Base-by-base conservation (phyloP, 1,140 invertebrate genomes). In the roundworm (Caenorhabditis elegans) region DNA sequence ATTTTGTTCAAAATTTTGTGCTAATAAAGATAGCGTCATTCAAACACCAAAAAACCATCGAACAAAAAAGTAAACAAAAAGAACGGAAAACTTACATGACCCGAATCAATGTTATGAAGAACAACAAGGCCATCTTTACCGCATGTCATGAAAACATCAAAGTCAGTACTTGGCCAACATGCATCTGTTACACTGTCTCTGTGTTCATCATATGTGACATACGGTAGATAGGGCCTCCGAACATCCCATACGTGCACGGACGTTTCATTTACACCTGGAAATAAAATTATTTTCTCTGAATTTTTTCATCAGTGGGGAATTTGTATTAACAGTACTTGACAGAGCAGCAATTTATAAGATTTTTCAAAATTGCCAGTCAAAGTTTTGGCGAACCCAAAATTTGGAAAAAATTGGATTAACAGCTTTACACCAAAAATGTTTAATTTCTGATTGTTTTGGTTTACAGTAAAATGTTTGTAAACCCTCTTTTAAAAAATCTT, bases 51-150 rank as follows among this genome's bases (percentile, higher is more conserved):
- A n/a, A n/a, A n/a, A n/a, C n/a, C n/a, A n/a, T n/a, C n/a, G n/a
- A n/a, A n/a, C n/a, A n/a, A n/a, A n/a, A n/a, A n/a, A n/a, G n/a
- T 19, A 0, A 55, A 55, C 11, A 28, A 55, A 24, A 43, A 8
- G 5, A n/a, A n/a, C n/a, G n/a, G n/a, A n/a, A n/a, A 15, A 19
- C 55, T 65, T 34, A 65, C 55, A 39, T 70, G 60, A 17, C 60
- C 60, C 0, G 60, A 70, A 70, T 70, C 53, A 39, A 79, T 31
- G 24, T 79, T 60, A 24, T 79, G 78, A 19, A 79, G 51, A 31
- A 60, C 55, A 34, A 65, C 55, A 10, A 46, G 53, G 19, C 55
- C 55, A 34, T 79, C 78, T 48, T 79, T 79, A 28, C 78, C 78
- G 24, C 60, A 70, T 3, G 60, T 70, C 19, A 70, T 10, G 22